phyloP scores from a whole-genome alignment of 2,113 vertebrate genomes.

The Pristiophorus japonicus region DNA sequence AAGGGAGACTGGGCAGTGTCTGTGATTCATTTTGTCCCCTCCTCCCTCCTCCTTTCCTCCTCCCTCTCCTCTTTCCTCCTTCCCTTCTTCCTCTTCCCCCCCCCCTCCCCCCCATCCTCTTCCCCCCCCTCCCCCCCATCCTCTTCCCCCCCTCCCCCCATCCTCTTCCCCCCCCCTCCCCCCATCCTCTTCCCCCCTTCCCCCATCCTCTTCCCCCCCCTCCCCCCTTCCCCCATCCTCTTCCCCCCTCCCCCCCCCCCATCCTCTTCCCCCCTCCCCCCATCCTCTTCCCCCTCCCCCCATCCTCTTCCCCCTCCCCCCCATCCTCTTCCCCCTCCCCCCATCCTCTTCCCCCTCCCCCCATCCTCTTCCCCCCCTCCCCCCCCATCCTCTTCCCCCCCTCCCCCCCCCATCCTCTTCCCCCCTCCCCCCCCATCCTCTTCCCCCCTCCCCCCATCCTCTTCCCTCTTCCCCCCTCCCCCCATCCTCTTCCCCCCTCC shows the following conservation, averaged over 20 bases:
- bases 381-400: too few relatives aligned
- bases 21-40: background rate
- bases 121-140: background rate
- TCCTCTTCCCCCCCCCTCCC: background rate
- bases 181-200: background rate
- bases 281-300: background rate
- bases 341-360: background rate
- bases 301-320: background rate
- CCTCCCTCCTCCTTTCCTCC: too few relatives aligned
- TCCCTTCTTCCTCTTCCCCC: too few relatives aligned
- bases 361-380: background rate
- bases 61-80: too few relatives aligned
- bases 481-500: too few relatives aligned
- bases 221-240: too few relatives aligned
- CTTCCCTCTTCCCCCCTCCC: too few relatives aligned
- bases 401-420: too few relatives aligned
- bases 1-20: background rate
- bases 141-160: too few relatives aligned
- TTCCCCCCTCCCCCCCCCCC: background rate
- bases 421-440: too few relatives aligned
- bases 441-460: too few relatives aligned
- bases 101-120: too few relatives aligned
- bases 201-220: background rate
- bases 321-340: background rate
- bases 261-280: background rate